phyloP scores from a whole-genome alignment of 2,888 invertebrate genomes.

The Megamerina dolium region DNA sequence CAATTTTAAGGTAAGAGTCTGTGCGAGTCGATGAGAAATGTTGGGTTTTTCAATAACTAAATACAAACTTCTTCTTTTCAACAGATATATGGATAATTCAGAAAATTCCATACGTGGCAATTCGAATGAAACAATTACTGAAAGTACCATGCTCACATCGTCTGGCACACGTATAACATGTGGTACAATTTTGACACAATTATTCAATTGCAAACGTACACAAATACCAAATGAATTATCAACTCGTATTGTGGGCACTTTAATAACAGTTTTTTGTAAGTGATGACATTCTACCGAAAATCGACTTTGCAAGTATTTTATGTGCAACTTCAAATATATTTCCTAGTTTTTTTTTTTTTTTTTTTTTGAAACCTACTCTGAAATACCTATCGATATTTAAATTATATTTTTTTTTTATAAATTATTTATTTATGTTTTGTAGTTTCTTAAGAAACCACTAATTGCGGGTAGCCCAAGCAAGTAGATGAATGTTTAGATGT shows the following conservation, averaged over 20 bases:
- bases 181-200: conserved; percentile 28
- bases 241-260: conserved; percentile 37
- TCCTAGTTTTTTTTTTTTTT: no score
- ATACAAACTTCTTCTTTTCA: neutral
- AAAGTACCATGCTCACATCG: conserved; percentile 33
- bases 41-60: neutral
- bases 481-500: no score
- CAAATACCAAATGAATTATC: conserved; percentile 34
- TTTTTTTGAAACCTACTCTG: no score
- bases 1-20: conserved; percentile 66
- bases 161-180: conserved; percentile 28
- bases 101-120: conserved; percentile 17
- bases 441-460: no score
- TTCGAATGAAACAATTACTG: conserved; percentile 19
- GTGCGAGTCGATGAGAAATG: neutral
- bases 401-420: no score
- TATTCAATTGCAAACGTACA: conserved; percentile 38
- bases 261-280: conserved; percentile 40
- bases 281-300: conserved; percentile 6
- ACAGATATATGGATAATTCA: conserved; percentile 38
- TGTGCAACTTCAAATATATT: no score
- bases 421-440: no score
- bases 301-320: neutral
- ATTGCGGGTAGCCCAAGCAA: no score
- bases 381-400: no score